Percentiles rank a stretch among this genome's conserved stretches.
These are phyloP conservation scores for Pristiophorus japonicus DNA, from an alignment of 2,113 vertebrate species.

Conservation along the genomic window DNA sequence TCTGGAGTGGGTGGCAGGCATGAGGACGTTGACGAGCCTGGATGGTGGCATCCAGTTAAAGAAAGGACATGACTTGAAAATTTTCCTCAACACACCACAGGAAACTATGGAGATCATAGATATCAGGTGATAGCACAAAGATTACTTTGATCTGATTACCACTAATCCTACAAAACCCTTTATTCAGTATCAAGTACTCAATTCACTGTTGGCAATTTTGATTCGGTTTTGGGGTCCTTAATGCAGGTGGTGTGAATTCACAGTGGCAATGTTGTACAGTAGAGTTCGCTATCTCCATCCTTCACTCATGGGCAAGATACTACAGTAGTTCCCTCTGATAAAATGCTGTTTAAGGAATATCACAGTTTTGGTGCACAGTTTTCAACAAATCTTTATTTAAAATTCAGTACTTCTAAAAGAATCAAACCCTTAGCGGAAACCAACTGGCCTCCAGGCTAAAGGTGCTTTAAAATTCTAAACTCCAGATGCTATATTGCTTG, in stretches of 20 bases:
- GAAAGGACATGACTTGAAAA: constrained; percentile 67
- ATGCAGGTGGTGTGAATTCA: background rate
- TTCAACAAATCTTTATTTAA: no score
- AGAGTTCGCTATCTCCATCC: background rate
- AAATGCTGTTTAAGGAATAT: background rate
- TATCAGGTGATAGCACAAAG: constrained; percentile 56
- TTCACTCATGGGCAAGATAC: background rate
- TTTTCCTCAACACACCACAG: constrained; percentile 71
- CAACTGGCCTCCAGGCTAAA: background rate
- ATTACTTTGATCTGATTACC: background rate
- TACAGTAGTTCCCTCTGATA: background rate
- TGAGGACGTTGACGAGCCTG: constrained; percentile 62
- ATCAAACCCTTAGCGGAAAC: no score
- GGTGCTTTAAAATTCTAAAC: background rate
- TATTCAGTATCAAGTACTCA: background rate
- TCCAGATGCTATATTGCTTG: background rate
- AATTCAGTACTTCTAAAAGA: no score
- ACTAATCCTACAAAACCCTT: background rate
- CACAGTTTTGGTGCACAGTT: background rate
- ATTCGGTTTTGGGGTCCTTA: background rate
- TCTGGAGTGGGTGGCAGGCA: constrained; percentile 63
- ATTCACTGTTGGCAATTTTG: background rate
- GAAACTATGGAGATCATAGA: constrained; percentile 69
- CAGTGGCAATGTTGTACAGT: background rate
- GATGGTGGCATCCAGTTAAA: constrained; percentile 70